These are phyloP conservation scores for Pimpla rufipes DNA, from an alignment of 2,888 invertebrate species.

Conservation along the genomic window DNA sequence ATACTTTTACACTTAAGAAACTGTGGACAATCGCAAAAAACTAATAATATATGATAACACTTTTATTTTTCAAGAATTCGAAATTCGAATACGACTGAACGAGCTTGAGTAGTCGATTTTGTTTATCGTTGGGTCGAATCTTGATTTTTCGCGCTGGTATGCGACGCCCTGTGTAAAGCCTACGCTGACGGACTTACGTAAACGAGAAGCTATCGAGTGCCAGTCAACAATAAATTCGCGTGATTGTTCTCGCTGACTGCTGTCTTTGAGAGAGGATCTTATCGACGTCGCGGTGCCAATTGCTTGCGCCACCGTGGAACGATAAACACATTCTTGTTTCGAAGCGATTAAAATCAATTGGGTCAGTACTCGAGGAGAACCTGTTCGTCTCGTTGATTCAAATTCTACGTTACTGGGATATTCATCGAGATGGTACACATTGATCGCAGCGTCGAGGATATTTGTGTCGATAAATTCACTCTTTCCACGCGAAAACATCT, in stretches of 20 bases:
- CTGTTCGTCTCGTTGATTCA: neutral
- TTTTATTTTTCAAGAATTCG: neutral
- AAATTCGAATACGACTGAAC: neutral
- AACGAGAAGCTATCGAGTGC: slow-evolving; percentile 15
- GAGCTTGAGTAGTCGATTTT: slow-evolving; percentile 8
- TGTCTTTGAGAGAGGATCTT: neutral
- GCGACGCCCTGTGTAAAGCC: neutral
- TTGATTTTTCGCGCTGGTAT: slow-evolving; percentile 14
- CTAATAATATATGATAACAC: neutral
- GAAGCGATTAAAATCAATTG: slow-evolving; percentile 65
- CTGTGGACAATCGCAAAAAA: too few relatives aligned
- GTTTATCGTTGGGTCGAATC: slow-evolving; percentile 18
- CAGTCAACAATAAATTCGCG: slow-evolving; percentile 21
- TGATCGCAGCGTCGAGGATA: neutral
- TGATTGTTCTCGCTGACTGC: neutral
- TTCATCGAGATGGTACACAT: neutral
- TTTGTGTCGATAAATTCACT: neutral
- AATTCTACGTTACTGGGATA: neutral
- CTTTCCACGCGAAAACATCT: neutral
- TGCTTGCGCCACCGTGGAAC: slow-evolving; percentile 4
- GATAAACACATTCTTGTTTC: slow-evolving; percentile 55
- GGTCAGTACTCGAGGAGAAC: slow-evolving; percentile 58
- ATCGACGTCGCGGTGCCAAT: slow-evolving; percentile 25
- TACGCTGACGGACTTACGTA: slow-evolving; percentile 35
- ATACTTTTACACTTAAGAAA: too few relatives aligned